These are phyloP conservation scores for Larimichthys crocea DNA, from an alignment of 2,113 vertebrate genomes.

Conservation along the genomic window DNA sequence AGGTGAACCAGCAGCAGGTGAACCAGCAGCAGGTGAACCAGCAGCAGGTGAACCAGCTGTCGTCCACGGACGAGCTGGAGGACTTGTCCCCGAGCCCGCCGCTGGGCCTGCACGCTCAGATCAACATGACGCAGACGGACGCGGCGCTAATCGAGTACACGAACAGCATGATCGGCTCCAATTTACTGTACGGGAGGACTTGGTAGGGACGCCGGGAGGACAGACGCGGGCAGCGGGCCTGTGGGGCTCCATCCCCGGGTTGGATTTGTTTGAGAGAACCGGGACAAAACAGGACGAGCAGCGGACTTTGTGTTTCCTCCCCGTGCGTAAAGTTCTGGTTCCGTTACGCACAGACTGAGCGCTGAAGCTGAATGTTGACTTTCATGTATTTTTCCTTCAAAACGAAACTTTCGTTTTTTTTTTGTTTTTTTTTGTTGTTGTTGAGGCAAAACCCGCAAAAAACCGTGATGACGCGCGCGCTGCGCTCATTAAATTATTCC, in stretches of 20 bases:
- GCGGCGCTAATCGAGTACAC: constrained; percentile 88
- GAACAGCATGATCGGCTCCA: constrained; percentile 87
- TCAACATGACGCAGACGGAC: constrained; percentile 86
- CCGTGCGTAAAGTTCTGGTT: constrained; percentile 39
- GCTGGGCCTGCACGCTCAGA: constrained; percentile 82
- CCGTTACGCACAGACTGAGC: constrained; percentile 25
- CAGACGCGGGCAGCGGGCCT: not conserved
- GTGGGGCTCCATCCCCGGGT: not conserved
- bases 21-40: too few relatives aligned
- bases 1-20: constrained; percentile 72
- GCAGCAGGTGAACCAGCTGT: constrained; percentile 74
- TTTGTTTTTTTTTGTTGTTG: constrained; percentile 26
- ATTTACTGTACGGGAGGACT: constrained; percentile 93
- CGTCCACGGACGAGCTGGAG: constrained; percentile 86
- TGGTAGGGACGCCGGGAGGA: constrained; percentile 84
- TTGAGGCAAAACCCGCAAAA: constrained; percentile 10
- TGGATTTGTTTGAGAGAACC: constrained; percentile 19
- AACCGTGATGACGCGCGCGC: not conserved
- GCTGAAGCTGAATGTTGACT: not conserved
- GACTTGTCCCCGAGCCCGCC: constrained; percentile 89
- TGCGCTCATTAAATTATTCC: constrained; percentile 43
- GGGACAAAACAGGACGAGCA: not conserved
- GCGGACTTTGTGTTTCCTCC: not conserved
- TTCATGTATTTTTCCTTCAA: constrained; percentile 14
- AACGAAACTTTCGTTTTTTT: constrained; percentile 31